Percentiles rank a stretch among this genome's conserved stretches.
Evolutionary conservation across 2,888 invertebrate species (phyloP).

Genomic region (Cryptops parisi): DNA sequence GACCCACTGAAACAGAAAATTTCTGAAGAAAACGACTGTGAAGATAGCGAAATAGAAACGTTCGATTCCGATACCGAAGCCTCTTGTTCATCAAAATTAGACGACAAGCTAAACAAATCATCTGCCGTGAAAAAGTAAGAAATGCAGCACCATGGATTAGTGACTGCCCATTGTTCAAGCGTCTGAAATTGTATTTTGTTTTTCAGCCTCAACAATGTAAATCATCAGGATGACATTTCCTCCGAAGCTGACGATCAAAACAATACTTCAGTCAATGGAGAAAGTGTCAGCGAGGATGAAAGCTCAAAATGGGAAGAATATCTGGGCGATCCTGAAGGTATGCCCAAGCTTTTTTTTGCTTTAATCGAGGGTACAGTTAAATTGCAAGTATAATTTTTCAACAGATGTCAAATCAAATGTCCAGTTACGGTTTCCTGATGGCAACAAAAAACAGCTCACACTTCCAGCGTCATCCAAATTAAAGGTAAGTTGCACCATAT

Average conservation of each 20-base stretch:
- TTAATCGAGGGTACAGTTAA: no score
- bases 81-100: background rate
- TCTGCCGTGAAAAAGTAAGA: no score
- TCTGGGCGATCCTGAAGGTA: slow-evolving; percentile 5
- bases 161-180: no score
- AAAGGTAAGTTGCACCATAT: slow-evolving; percentile 27
- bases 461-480: slow-evolving; percentile 33
- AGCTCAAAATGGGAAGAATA: background rate
- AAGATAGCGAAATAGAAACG: slow-evolving; percentile 16
- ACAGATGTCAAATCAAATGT: slow-evolving; percentile 31
- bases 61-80: slow-evolving; percentile 16
- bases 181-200: no score
- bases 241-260: background rate
- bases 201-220: background rate
- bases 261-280: background rate
- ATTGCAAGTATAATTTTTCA: no score
- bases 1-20: background rate
- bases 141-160: no score
- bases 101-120: background rate
- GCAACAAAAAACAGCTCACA: slow-evolving; percentile 29
- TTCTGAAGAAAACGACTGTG: slow-evolving; percentile 5
- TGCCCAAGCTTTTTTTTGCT: no score
- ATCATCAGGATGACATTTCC: background rate
- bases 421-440: slow-evolving; percentile 34
- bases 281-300: background rate